Evolutionary conservation across 2,888 invertebrate species (phyloP), one percentile per base, ranked within the genome.

Genomic region (Sylvicola fuscatus): DNA sequence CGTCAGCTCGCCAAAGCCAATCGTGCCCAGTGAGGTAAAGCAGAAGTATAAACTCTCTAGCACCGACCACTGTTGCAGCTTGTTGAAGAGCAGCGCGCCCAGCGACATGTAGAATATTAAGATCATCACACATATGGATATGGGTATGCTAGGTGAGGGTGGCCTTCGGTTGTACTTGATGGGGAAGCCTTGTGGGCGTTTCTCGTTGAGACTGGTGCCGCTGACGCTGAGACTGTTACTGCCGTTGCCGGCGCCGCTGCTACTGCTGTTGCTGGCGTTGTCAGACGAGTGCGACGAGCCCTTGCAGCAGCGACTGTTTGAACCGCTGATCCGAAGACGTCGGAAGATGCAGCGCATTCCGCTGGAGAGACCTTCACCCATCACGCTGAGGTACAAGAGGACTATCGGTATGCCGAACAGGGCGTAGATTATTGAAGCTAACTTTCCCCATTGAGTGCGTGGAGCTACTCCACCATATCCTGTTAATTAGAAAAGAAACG

Each of bases 41-140:
- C 80, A 79, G 52, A 81, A 81, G 53, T 77, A 80, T 40, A 76
- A 67, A 26, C 90, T 89, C 50, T 92, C 92, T 36, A 92, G 64
- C 29, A 84, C 69, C 40, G 74, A 77, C 97, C 95, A 97, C 44
- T 74, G 72, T 56, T 95, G 95, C 52, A 92, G 78, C 36, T 79
- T 68, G 40, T 82, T 78, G 58, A 97, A 97, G 43, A 95, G 66
- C 39, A 84, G 64, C 1, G 92, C 83, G 11, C 95, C 95, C 27
- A 84, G 74, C 39, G 79, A 77, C 47, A 95, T 72, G 58, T 95
- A 95, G 44, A 77, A 68, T 33, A 84, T 65, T 48, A 95, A 74
- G 31, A 93, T 76, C 44, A 86, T 62, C 40, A 92, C 62, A 51
- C 90, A 89, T 35, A 95, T 67, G 36, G 75, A 70, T 39, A 92